These are phyloP conservation scores for Periparus ater DNA, from an alignment of 2,797 vertebrate genomes.

Conservation along the genomic window DNA sequence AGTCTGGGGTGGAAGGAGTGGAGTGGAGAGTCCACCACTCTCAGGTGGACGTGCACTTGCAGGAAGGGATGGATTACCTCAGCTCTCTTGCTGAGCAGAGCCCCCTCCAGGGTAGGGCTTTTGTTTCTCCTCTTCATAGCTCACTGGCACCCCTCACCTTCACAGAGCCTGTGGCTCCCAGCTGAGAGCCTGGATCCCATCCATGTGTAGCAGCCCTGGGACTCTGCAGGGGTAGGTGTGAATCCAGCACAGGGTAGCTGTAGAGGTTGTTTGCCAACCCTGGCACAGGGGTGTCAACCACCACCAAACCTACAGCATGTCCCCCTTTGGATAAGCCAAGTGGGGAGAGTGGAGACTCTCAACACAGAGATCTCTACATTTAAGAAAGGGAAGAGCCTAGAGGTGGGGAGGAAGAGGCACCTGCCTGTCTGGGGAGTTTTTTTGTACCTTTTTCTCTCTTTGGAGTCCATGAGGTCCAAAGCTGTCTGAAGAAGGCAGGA, in stretches of 20 bases:
- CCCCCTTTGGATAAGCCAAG: not conserved
- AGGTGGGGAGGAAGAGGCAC: not conserved
- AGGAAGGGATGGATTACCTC: not conserved
- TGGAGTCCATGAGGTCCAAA: not conserved
- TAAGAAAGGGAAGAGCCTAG: not conserved
- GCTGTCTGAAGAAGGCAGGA: not conserved
- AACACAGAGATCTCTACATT: fast-evolving
- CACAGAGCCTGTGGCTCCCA: not conserved
- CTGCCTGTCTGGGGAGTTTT: not conserved
- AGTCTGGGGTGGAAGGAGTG: not conserved
- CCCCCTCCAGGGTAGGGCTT: not conserved
- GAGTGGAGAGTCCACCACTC: not conserved
- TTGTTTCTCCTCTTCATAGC: not conserved
- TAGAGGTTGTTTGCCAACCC: not conserved
- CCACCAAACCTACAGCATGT: not conserved
- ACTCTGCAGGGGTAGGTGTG: not conserved
- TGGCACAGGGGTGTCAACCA: not conserved
- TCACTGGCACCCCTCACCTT: not conserved
- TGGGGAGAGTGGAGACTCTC: not conserved
- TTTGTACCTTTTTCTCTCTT: not conserved
- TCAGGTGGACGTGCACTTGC: not conserved
- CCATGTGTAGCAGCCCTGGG: not conserved
- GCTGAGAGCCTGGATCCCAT: not conserved
- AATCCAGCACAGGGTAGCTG: not conserved
- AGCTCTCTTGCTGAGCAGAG: not conserved